Evolutionary conservation across 2,113 vertebrate genomes (phyloP).

Genomic region (Reinhardtius hippoglossoides): DNA sequence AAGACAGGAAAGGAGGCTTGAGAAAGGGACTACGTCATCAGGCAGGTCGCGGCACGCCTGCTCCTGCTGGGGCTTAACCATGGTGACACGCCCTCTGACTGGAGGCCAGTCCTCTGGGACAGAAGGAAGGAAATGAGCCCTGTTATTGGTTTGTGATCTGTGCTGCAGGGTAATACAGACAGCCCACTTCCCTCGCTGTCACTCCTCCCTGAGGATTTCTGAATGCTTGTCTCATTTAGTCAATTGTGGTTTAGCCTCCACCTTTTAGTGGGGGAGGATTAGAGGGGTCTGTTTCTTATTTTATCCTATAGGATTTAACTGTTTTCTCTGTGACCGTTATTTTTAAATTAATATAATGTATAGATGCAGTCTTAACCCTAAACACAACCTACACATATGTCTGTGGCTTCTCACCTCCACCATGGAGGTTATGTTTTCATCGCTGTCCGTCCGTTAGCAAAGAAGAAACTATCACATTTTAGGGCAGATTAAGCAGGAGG

Average conservation of each 20-base stretch:
- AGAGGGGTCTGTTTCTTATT: neutral
- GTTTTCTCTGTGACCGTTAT: neutral
- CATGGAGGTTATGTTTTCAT: too few relatives aligned
- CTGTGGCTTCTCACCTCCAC: too few relatives aligned
- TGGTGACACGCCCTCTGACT: conserved; percentile 37
- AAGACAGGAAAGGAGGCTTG: conserved; percentile 4
- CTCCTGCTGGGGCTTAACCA: conserved; percentile 27
- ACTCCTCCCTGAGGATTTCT: conserved; percentile 34
- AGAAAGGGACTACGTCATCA: conserved; percentile 26
- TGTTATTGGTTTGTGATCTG: conserved; percentile 58
- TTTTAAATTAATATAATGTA: neutral
- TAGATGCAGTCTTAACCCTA: too few relatives aligned
- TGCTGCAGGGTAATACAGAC: conserved; percentile 23
- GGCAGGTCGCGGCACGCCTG: conserved; percentile 17
- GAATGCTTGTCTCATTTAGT: conserved; percentile 17
- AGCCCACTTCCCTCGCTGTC: conserved; percentile 10
- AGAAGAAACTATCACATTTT: too few relatives aligned
- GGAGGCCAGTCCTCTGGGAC: conserved; percentile 41
- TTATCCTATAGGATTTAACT: neutral
- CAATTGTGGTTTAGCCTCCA: conserved; percentile 3
- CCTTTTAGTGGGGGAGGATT: neutral
- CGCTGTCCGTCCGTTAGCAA: too few relatives aligned
- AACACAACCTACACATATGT: too few relatives aligned
- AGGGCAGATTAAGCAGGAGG: too few relatives aligned
- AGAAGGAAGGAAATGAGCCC: conserved; percentile 55